Base-by-base conservation (phyloP, 2,888 invertebrate genomes). In the Philhelius pedissequus region DNA sequence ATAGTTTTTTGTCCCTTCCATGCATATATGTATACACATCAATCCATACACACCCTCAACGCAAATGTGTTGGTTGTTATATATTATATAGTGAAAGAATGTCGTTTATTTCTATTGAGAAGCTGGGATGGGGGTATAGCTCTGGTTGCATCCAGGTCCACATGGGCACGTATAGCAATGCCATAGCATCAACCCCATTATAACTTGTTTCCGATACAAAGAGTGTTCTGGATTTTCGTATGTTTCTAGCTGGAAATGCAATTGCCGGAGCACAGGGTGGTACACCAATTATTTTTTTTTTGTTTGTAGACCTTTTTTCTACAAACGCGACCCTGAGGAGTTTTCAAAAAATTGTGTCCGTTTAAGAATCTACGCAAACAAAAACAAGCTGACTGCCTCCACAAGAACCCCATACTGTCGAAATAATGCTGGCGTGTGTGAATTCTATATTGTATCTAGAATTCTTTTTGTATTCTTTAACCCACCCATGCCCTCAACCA, bases 281-380 rank as follows among this genome's bases (percentile, higher is more conserved):
- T n/a, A 38, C 7, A n/a, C 15, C 22, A 32, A 15, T 58, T n/a
- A 25, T 4, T 25, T 25, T 38, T 40, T 64, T 48, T 48, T 58
- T 27, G 30, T 52, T 8, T 54, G 43, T 25, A 32, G n/a, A 15
- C 18, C n/a, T n/a, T n/a, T n/a, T 50, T 38, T 52, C 48, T 40
- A 30, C 73, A 45, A 69, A 76, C 60, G 52, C 75, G 71, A 68
- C 71, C 71, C 71, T 40, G 54, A 75, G 54, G 79, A 71, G 60
- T 79, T 84, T 71, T 71, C 60, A 50, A 18, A 71, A 76, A 76
- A 80, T 71, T 71, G 75, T 73, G 80, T 71, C 80, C 84, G 79
- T 76, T 79, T 68, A 76, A 70, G 79, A 71, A 84, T 76, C 75
- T 71, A 79, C 52, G 71, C 79, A 79, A 79, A 75, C 75, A 75